Base-by-base conservation (phyloP, 2,888 invertebrate species). In the Pocota personata region DNA sequence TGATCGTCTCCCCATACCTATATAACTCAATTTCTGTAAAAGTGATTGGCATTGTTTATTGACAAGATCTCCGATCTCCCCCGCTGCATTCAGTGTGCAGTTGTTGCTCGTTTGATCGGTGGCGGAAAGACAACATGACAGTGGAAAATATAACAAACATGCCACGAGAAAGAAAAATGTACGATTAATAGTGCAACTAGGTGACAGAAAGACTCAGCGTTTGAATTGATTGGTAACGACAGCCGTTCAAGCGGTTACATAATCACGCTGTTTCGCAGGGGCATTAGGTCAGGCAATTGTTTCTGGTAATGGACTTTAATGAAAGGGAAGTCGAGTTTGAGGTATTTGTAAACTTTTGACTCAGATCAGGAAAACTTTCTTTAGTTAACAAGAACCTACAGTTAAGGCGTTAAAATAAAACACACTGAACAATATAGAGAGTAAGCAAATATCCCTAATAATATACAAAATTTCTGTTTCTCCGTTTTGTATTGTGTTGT, bases 41-140 rank as follows among this genome's bases (percentile, higher is more conserved):
- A 83, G 83, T 82, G 86, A 86, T 82, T 82, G 86, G 66, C 82
- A 82, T 86, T 82, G 86, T 82, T 80, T 86, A 76, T 84, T 82
- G 82, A 71, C 69, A 76, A 67, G 35, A 78, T 43, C 48, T 48
- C 40, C 1, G 27, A 16, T 7, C 27, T 40, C 37, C 35, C 35
- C n/a, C 48, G 21, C 16, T 50, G 19, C 7, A n/a, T 16, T 32
- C 46, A 12, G 12, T 32, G 37, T 37, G 10, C 37, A 50, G 16
- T 48, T 30, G 30, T 35, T 19, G 43, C 12, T 14, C 57, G 30
- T 46, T 71, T 64, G 57, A 50, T 64, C 16, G 19, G 62, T 48
- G 50, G 55, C 57, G 60, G 32, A 66, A 76, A 69, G 50, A 40
- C 40, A 76, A 82, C 76, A 57, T 71, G 67, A 75, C 75, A 40